Evolutionary conservation across 1,140 invertebrate species (phyloP), one percentile per base, ranked within the genome.

Genomic region (Nymphalis io): DNA sequence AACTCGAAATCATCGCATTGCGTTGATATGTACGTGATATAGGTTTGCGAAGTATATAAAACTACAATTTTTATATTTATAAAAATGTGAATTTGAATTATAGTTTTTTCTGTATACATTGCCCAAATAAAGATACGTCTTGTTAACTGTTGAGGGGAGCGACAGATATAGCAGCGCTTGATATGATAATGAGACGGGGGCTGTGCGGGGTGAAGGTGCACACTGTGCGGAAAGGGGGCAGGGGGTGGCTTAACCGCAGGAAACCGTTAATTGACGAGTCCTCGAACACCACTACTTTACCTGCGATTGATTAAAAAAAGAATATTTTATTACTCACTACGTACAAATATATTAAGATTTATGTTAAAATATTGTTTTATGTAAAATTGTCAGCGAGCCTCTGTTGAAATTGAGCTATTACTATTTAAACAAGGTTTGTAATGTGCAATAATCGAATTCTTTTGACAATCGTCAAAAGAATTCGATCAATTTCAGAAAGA

Each of bases 251-350:
- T 18, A 11, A 46, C 39, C 33, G 67, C 59, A 61, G 67, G 59
- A 62, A 68, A 63, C 53, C 71, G 65, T 60, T 63, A 73, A 68
- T 73, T 73, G 71, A 68, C 65, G 66, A 63, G 46, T 60, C 51
- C 57, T 65, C 40, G 55, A 64, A 13, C 16, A 6, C 27, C 46
- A 21, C n/a, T 51, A 60, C 65, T 57, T 39, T 57, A 60, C 58
- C 55, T 57, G 59, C 67, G 60, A 71, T 63, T 67, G 64, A 67
- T 67, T 67, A 59, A 67, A 67, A 60, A 67, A 67, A 67, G 64
- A 67, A 59, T 66, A 66, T 67, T 66, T 67, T 59, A 67, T 46
- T 60, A 10, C 46, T 65, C 53, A 59, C 23, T n/a, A 38, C 62
- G 23, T 39, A 5, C 23, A 55, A 23, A 55, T 55, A 23, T 55